Conservation (phyloP, 2,797 vertebrate species). For the Falco cherrug region DNA sequence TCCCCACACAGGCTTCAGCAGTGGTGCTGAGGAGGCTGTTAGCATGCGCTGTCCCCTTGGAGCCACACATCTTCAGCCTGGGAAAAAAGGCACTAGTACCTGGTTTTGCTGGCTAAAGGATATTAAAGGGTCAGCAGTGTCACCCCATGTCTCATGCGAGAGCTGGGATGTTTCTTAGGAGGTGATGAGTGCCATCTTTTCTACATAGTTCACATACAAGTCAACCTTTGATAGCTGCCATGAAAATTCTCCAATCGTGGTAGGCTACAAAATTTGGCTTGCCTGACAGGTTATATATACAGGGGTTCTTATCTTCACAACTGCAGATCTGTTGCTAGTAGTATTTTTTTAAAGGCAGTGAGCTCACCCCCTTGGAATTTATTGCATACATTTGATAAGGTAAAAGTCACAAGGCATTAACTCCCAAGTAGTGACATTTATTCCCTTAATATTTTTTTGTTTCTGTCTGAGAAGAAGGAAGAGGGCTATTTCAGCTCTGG, state of each 20-base stretch:
- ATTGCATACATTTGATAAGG: too few relatives aligned
- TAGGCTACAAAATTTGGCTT: not conserved
- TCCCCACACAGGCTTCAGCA: too few relatives aligned
- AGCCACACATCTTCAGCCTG: not conserved
- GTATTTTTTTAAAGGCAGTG: not conserved
- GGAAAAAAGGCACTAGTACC: not conserved
- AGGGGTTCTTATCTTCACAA: not conserved
- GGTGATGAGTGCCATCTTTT: not conserved
- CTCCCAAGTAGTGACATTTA: too few relatives aligned
- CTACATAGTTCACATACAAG: not conserved
- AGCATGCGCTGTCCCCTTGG: not conserved
- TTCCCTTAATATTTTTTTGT: too few relatives aligned
- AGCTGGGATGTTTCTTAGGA: not conserved
- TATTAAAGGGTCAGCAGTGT: not conserved
- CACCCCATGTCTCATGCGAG: too few relatives aligned
- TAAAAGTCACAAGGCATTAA: too few relatives aligned
- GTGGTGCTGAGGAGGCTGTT: not conserved
- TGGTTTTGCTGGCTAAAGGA: not conserved
- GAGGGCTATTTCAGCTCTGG: too few relatives aligned
- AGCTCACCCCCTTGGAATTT: too few relatives aligned
- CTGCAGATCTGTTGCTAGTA: not conserved
- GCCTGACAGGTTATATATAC: not conserved
- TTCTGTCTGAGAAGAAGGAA: too few relatives aligned
- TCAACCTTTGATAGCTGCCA: not conserved
- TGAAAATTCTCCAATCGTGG: not conserved